Percentiles rank a stretch among this genome's conserved stretches.
Evolutionary conservation across 1,140 invertebrate species (phyloP).

Genomic region (Holcopasites calliopsidis): DNA sequence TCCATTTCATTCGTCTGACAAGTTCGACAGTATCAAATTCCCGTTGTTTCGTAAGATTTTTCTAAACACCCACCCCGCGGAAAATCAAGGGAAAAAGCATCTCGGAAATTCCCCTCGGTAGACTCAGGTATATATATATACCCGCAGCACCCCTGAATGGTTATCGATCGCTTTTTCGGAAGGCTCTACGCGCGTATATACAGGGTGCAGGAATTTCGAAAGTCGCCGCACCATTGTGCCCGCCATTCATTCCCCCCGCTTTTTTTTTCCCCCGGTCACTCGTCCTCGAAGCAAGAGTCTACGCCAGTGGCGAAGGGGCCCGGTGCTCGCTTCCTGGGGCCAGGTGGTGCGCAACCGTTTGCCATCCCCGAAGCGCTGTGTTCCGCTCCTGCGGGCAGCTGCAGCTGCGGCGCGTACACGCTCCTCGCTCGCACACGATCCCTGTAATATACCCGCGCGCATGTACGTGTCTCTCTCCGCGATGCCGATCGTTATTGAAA

Average conservation of each 20-base stretch:
- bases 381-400: slow-evolving; percentile 68
- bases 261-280: slow-evolving; percentile 46
- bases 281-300: slow-evolving; percentile 53
- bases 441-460: slow-evolving; percentile 11
- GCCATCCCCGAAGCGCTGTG: slow-evolving; percentile 72
- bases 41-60: too few relatives aligned
- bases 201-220: slow-evolving; percentile 65
- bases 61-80: too few relatives aligned
- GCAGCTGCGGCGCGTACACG: slow-evolving; percentile 64
- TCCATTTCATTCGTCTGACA: too few relatives aligned
- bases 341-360: slow-evolving; percentile 78
- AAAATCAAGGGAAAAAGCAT: background rate
- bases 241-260: background rate
- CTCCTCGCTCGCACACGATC: slow-evolving; percentile 28
- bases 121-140: background rate
- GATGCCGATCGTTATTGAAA: slow-evolving; percentile 27
- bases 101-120: background rate
- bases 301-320: slow-evolving; percentile 69
- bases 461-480: slow-evolving; percentile 2
- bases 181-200: background rate
- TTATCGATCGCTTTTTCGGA: slow-evolving; percentile 53
- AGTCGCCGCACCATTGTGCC: slow-evolving; percentile 51
- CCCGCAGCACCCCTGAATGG: too few relatives aligned
- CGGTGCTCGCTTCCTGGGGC: slow-evolving; percentile 70
- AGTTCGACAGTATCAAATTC: too few relatives aligned